Evolutionary conservation across 2,888 invertebrate species (phyloP).

Genomic region (Magallana nippona): DNA sequence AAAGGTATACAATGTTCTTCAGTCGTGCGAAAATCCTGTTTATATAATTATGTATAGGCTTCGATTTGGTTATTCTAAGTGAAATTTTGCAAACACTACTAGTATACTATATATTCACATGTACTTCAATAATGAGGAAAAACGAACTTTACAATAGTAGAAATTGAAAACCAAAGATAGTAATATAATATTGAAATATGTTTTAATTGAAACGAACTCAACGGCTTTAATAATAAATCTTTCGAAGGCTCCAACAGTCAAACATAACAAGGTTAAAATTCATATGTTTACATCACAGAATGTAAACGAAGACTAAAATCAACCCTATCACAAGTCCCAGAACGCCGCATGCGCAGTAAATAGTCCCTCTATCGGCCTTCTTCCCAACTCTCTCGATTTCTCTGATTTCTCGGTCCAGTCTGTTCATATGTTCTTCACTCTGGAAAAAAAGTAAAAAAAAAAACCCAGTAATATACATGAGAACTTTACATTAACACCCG

Average conservation of each 20-base stretch:
- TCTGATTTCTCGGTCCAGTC: slow-evolving; percentile 36
- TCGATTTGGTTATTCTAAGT: no score
- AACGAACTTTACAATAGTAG: no score
- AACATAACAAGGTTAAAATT: slow-evolving; percentile 21
- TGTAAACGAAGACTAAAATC: slow-evolving; percentile 39
- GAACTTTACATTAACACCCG: neutral
- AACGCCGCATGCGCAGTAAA: slow-evolving; percentile 43
- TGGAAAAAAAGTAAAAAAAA: slow-evolving; percentile 21
- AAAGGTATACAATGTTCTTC: no score
- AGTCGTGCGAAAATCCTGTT: no score
- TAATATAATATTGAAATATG: slow-evolving; percentile 11
- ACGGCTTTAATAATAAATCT: slow-evolving; percentile 12
- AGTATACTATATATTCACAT: no score
- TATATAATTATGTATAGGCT: no score
- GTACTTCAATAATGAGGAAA: no score
- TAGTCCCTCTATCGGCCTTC: slow-evolving; percentile 41
- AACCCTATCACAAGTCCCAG: slow-evolving; percentile 35
- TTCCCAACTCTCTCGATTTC: slow-evolving; percentile 37
- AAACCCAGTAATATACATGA: neutral
- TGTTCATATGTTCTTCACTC: slow-evolving; percentile 35
- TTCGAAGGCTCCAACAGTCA: slow-evolving; percentile 26
- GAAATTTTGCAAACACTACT: no score
- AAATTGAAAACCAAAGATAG: no score
- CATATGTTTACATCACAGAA: slow-evolving; percentile 22
- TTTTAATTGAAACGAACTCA: slow-evolving; percentile 26